Conservation (phyloP, 1,140 invertebrate species). For the Chrysomallon squamiferum region DNA sequence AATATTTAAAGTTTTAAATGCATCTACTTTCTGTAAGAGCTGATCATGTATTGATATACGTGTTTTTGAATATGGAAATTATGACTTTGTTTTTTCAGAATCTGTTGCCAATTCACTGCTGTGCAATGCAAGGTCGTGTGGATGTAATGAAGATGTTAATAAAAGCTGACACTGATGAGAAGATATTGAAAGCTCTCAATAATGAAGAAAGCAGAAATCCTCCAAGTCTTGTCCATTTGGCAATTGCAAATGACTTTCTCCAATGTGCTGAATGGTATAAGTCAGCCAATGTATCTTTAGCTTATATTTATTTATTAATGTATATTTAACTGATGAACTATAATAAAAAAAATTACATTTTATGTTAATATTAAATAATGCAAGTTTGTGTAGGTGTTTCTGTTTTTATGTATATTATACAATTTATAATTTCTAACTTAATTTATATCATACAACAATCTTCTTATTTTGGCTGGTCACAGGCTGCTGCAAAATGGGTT, state of each 20-base stretch:
- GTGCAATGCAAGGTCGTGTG: slow-evolving; percentile 60
- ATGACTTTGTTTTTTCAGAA: slow-evolving; percentile 32
- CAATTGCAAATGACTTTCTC: slow-evolving; percentile 56
- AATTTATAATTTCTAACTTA: too few species aligned
- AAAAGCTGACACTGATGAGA: slow-evolving; percentile 37
- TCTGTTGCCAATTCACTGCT: slow-evolving; percentile 61
- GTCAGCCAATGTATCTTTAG: too few species aligned
- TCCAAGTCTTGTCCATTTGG: slow-evolving; percentile 55
- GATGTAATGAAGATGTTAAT: slow-evolving; percentile 56
- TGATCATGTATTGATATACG: too few species aligned
- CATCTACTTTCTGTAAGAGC: too few species aligned
- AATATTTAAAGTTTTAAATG: too few species aligned
- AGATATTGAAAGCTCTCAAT: slow-evolving; percentile 42
- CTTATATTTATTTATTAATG: background rate
- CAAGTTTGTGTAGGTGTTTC: too few species aligned
- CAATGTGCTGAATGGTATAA: slow-evolving; percentile 58
- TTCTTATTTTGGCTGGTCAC: too few species aligned
- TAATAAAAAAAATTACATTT: too few species aligned
- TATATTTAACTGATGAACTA: background rate
- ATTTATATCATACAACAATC: too few species aligned
- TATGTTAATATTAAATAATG: too few species aligned
- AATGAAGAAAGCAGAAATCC: slow-evolving; percentile 43
- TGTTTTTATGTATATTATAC: too few species aligned
- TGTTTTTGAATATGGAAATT: too few species aligned
- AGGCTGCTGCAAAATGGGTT: slow-evolving; percentile 59